phyloP scores from a whole-genome alignment of 1,140 invertebrate genomes.

The Papilio polytes region DNA sequence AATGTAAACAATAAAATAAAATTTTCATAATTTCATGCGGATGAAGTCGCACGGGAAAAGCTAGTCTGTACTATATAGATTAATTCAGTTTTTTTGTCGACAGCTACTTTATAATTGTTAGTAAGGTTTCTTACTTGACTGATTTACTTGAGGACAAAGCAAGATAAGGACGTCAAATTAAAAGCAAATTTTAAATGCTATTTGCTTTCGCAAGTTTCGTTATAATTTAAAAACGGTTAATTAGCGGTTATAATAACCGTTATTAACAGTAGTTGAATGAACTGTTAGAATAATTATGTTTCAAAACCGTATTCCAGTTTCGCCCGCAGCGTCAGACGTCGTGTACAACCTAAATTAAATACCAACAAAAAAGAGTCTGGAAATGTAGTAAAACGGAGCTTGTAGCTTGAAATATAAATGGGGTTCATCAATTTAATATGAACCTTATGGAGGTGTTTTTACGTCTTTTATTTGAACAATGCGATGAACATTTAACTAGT shows the following conservation, averaged over 20 bases:
- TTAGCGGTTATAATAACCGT: neutral
- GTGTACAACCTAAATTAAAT: conserved; percentile 6
- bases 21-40: too few relatives aligned
- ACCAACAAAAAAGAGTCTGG: conserved; percentile 1
- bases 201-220: neutral
- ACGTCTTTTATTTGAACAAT: neutral
- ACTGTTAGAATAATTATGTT: neutral
- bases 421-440: neutral
- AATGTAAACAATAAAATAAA: too few relatives aligned
- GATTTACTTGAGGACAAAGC: too few relatives aligned
- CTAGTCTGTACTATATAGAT: too few relatives aligned
- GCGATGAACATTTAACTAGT: too few relatives aligned
- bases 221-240: conserved; percentile 2
- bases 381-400: neutral
- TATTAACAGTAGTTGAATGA: neutral
- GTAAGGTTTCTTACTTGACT: too few relatives aligned
- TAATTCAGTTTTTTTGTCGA: too few relatives aligned
- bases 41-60: too few relatives aligned
- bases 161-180: neutral
- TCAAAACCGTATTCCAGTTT: too few relatives aligned
- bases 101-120: too few relatives aligned
- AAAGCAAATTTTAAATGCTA: conserved; percentile 1
- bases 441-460: neutral
- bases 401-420: neutral
- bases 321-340: neutral